Percentiles rank a stretch among this genome's conserved stretches.
phyloP scores from a whole-genome alignment of 2,113 vertebrate genomes.

The Anhinga anhinga region DNA sequence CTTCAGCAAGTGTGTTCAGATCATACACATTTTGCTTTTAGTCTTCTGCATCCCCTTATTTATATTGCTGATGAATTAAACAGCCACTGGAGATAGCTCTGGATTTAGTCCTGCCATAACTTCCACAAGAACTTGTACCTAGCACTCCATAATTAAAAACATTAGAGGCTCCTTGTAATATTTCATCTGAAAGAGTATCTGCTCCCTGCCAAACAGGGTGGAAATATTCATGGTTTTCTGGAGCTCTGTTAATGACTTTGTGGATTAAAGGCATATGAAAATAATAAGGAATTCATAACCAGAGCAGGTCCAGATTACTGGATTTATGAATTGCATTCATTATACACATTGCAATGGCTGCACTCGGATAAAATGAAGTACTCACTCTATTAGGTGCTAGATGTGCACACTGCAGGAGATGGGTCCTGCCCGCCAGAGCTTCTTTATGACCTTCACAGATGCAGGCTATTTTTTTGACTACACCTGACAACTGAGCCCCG shows the following conservation, averaged over 20 bases:
- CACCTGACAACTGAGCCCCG: not conserved
- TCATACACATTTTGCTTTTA: not conserved
- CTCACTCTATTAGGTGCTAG: not conserved
- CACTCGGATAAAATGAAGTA: not conserved
- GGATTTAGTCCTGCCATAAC: not conserved
- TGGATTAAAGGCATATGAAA: not conserved
- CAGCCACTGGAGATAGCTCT: not conserved
- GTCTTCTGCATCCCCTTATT: not conserved
- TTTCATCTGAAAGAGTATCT: constrained; percentile 7
- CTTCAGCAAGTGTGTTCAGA: not conserved
- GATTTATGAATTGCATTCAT: not conserved
- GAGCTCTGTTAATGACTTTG: not conserved
- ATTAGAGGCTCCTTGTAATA: not conserved
- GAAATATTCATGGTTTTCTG: constrained; percentile 22
- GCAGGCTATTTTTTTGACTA: not conserved
- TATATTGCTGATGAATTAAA: not conserved
- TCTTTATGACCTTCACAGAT: not conserved
- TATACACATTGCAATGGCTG: not conserved
- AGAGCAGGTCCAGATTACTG: not conserved
- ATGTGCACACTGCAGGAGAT: not conserved
- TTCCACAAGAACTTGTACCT: not conserved
- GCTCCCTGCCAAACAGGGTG: not conserved
- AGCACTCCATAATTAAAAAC: constrained; percentile 59
- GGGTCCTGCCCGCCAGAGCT: not conserved
- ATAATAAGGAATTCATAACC: not conserved